A percentile compares a stretch with the other conserved stretches of the same genome.
Conservation (phyloP, 2,113 vertebrate genomes). For the Herpetotheres cachinnans region DNA sequence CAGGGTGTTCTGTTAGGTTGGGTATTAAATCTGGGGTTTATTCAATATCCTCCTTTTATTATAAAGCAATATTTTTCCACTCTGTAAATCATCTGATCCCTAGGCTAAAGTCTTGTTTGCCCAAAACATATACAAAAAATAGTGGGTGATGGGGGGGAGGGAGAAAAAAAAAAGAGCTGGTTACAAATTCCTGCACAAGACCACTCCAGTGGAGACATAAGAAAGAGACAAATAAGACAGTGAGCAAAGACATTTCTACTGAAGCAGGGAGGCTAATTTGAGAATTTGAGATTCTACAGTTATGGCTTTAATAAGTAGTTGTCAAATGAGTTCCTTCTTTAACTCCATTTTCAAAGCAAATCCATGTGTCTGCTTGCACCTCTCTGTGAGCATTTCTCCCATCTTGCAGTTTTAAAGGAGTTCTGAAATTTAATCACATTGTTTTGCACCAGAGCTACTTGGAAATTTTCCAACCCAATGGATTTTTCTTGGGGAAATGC, state of each 20-base stretch:
- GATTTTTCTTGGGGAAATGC: not conserved
- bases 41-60: conserved; percentile 83
- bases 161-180: not conserved
- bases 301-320: conserved; percentile 53
- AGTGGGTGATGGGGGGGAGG: not conserved
- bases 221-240: conserved; percentile 19
- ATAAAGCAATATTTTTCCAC: conserved; percentile 81
- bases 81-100: conserved; percentile 81
- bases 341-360: conserved; percentile 44
- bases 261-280: conserved; percentile 49
- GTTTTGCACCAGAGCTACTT: not conserved
- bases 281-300: conserved; percentile 30
- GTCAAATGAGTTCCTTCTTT: conserved; percentile 19
- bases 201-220: not conserved
- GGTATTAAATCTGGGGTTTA: conserved; percentile 82
- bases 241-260: conserved; percentile 22
- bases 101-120: conserved; percentile 72
- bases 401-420: not conserved
- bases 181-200: conserved; percentile 26
- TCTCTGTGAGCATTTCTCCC: not conserved
- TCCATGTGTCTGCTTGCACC: not conserved
- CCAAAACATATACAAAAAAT: conserved; percentile 64
- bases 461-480: not conserved
- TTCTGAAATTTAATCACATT: not conserved
- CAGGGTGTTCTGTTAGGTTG: conserved; percentile 78